phyloP scores from a whole-genome alignment of 2,797 vertebrate species.

The Hozukius guyotensis region DNA sequence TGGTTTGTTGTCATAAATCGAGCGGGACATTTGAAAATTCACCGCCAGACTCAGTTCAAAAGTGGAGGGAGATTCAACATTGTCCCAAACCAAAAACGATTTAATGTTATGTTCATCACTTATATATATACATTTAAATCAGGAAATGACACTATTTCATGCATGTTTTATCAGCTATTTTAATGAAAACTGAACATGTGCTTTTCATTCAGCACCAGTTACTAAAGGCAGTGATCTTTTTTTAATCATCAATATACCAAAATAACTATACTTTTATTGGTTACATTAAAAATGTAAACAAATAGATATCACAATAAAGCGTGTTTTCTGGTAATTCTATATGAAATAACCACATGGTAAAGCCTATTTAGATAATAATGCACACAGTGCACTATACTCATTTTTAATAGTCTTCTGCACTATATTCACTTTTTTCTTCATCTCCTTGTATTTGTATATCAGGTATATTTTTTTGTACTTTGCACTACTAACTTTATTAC shows the following conservation, averaged over 20 bases:
- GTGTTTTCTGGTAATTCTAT: no score
- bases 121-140: not conserved
- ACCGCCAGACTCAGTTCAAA: conserved; percentile 53
- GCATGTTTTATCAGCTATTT: not conserved
- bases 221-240: not conserved
- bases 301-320: not conserved
- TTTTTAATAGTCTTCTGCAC: no score
- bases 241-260: not conserved
- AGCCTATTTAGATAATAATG: no score
- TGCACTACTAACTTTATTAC: no score
- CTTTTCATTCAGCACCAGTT: not conserved
- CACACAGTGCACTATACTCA: no score
- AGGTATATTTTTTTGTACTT: no score
- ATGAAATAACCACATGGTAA: no score
- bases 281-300: conserved; percentile 8
- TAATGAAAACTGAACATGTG: not conserved
- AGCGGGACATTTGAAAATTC: conserved; percentile 86
- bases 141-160: not conserved
- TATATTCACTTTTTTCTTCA: no score
- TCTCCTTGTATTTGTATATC: no score
- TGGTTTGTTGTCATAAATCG: conserved; percentile 61
- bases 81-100: no score
- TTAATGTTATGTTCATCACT: accelerated
- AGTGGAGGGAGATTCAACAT: conserved; percentile 69
- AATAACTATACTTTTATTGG: not conserved